These are phyloP conservation scores for Sphaerolaimus hirsutus DNA, from an alignment of 2,888 invertebrate genomes.

Conservation along the genomic window DNA sequence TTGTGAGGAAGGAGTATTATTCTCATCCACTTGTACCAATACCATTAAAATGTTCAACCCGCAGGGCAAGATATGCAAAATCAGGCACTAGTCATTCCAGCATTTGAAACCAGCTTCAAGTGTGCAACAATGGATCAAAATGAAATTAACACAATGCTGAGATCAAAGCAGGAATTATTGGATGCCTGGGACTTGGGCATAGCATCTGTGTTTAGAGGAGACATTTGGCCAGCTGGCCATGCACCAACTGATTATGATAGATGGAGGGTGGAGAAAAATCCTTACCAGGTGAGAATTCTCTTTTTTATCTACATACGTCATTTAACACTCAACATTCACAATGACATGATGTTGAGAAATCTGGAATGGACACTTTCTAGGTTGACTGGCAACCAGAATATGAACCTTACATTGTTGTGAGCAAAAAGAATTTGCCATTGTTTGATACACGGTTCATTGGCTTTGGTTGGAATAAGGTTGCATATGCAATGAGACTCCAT, in stretches of 20 bases:
- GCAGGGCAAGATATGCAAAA: too few species aligned
- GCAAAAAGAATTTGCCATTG: constrained; percentile 40
- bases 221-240: constrained; percentile 67
- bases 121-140: too few species aligned
- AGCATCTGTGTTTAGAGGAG: constrained; percentile 31
- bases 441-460: constrained; percentile 70
- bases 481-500: constrained; percentile 43
- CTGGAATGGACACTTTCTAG: constrained; percentile 34
- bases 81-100: too few species aligned
- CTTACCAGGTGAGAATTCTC: constrained; percentile 45
- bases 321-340: too few species aligned
- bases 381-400: constrained; percentile 68
- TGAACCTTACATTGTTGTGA: constrained; percentile 64
- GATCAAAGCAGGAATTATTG: constrained; percentile 34
- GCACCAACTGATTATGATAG: constrained; percentile 55
- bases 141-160: too few species aligned
- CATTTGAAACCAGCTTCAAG: too few species aligned
- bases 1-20: too few species aligned
- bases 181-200: constrained; percentile 41
- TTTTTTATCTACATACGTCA: too few species aligned
- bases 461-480: constrained; percentile 73
- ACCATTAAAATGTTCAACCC: too few species aligned
- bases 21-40: too few species aligned
- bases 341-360: too few species aligned
- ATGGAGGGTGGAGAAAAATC: constrained; percentile 50